phyloP scores from a whole-genome alignment of 2,888 invertebrate genomes.

The Polymixis lichenea region DNA sequence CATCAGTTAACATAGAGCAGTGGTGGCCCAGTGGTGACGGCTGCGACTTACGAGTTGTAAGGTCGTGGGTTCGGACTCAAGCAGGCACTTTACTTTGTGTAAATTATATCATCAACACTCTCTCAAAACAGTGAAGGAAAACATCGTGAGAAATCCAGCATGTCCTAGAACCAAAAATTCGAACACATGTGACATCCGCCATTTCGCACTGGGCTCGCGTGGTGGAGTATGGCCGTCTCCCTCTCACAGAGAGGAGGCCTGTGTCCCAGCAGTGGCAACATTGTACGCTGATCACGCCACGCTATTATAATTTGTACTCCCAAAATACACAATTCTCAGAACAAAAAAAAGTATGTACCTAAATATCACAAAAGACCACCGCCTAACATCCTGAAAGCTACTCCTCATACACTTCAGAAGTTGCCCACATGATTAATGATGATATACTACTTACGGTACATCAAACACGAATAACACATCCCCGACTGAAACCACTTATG shows the following conservation, averaged over 20 bases:
- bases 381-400: constrained; percentile 30
- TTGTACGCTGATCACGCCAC: neutral
- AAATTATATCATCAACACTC: too few relatives aligned
- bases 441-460: constrained; percentile 49
- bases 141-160: too few relatives aligned
- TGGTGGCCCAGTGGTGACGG: too few relatives aligned
- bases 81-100: too few relatives aligned
- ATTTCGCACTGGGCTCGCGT: neutral
- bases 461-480: constrained; percentile 47
- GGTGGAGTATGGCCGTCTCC: neutral
- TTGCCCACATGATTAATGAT: constrained; percentile 57
- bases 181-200: too few relatives aligned
- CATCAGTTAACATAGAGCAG: neutral
- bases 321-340: too few relatives aligned
- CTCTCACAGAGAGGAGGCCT: neutral
- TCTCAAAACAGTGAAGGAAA: too few relatives aligned
- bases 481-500: constrained; percentile 34
- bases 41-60: too few relatives aligned
- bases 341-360: neutral
- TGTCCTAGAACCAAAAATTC: too few relatives aligned
- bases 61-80: too few relatives aligned
- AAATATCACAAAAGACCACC: constrained; percentile 4
- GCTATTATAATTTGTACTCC: too few relatives aligned
- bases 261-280: neutral
- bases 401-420: constrained; percentile 29